A percentile compares a stretch with the other conserved stretches of the same genome.
Conservation (phyloP, 2,113 vertebrate genomes). For the Bombycilla garrulus region DNA sequence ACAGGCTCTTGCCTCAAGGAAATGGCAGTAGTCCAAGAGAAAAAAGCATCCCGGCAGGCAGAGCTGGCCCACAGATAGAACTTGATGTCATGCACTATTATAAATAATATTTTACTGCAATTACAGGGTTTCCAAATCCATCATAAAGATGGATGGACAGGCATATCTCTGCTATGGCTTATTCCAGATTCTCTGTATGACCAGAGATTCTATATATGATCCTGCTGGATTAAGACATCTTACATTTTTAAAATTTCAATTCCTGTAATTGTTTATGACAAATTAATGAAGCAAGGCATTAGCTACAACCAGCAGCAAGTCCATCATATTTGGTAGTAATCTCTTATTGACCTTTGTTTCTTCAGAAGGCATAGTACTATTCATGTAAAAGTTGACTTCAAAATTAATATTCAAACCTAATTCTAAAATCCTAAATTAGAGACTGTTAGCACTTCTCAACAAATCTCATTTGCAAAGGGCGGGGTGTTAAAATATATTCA, state of each 20-base stretch:
- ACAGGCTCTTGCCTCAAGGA: background rate
- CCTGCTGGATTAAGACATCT: background rate
- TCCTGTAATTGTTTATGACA: background rate
- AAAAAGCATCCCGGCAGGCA: background rate
- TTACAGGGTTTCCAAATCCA: background rate
- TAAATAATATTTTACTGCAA: background rate
- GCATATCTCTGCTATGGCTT: background rate
- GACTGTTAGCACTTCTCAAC: background rate
- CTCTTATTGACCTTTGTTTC: background rate
- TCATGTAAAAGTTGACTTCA: background rate
- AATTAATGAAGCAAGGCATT: background rate
- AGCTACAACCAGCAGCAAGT: background rate
- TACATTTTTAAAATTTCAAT: background rate
- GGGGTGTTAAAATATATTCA: background rate
- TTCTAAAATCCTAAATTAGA: background rate
- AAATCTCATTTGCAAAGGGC: background rate
- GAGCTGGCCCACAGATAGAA: background rate
- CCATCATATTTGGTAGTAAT: background rate
- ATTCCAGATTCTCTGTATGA: background rate
- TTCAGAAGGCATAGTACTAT: background rate
- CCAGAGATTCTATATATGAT: background rate
- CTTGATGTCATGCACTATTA: background rate
- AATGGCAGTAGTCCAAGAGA: background rate
- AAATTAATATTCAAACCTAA: background rate
- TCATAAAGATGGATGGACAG: background rate